phyloP scores from a whole-genome alignment of 2,113 vertebrate species.

The mouse (Mus musculus) region DNA sequence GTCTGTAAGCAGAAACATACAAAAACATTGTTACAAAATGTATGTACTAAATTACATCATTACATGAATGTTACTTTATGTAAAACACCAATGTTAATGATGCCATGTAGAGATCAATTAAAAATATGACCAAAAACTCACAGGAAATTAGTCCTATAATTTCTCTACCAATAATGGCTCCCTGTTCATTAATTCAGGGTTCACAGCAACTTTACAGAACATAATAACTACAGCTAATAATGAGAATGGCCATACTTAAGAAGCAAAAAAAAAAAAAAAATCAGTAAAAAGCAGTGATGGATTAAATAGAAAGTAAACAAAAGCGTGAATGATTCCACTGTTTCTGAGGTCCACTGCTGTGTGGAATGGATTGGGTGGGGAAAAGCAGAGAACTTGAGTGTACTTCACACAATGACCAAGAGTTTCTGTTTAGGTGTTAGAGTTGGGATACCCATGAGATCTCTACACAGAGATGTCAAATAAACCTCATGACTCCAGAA shows the following conservation, averaged over 20 bases:
- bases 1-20: slow-evolving; percentile 27
- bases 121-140: background rate
- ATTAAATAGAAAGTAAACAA: slow-evolving; percentile 11
- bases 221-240: background rate
- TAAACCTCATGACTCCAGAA: background rate
- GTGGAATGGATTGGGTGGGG: background rate
- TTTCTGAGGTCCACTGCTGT: background rate
- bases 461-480: background rate
- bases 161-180: background rate
- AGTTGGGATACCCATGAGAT: background rate
- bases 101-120: background rate
- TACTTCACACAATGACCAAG: background rate
- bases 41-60: background rate
- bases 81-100: background rate
- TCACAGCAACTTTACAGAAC: background rate
- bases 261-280: background rate
- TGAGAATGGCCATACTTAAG: background rate
- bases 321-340: background rate
- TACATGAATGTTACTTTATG: background rate
- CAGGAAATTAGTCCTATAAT: background rate
- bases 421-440: background rate
- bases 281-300: background rate
- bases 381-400: background rate
- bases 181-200: background rate
- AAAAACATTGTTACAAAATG: background rate